Percentiles rank a stretch among this genome's conserved stretches.
These are phyloP conservation scores for Sussaba pulchella DNA, from an alignment of 2,888 invertebrate genomes.

Conservation along the genomic window DNA sequence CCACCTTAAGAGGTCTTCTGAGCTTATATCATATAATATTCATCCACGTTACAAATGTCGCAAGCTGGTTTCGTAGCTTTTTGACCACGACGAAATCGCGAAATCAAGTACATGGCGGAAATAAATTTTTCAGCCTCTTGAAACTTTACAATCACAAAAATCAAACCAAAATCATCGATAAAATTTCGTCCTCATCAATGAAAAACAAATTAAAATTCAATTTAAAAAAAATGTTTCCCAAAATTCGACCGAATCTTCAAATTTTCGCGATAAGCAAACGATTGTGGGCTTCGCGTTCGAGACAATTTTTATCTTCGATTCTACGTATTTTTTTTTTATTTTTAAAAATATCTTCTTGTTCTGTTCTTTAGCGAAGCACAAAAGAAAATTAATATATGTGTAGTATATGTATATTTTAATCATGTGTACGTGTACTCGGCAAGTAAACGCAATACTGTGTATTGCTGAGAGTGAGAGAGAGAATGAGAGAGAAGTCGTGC, in stretches of 20 bases:
- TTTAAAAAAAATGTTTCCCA: too few relatives aligned
- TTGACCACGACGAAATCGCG: too few relatives aligned
- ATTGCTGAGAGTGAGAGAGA: constrained; percentile 72
- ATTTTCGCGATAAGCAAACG: constrained; percentile 27
- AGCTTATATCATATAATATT: too few relatives aligned
- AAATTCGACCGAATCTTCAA: constrained; percentile 53
- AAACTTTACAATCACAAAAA: too few relatives aligned
- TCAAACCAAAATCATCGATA: too few relatives aligned
- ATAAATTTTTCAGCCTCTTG: too few relatives aligned
- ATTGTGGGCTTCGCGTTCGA: constrained; percentile 51
- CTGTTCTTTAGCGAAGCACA: constrained; percentile 61
- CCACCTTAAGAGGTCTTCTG: too few relatives aligned
- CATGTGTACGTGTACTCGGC: constrained; percentile 66
- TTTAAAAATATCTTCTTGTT: constrained; percentile 53
- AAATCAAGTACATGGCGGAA: too few relatives aligned
- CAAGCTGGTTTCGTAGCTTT: too few relatives aligned
- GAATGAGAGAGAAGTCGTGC: constrained; percentile 67
- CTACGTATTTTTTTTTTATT: constrained; percentile 41
- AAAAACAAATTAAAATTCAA: too few relatives aligned
- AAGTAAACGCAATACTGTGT: constrained; percentile 74
- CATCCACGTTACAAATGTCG: too few relatives aligned
- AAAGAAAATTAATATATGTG: constrained; percentile 71
- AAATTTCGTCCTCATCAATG: too few relatives aligned
- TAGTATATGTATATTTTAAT: constrained; percentile 67
- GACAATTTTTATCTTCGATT: constrained; percentile 61